Evolutionary conservation across 1,140 invertebrate genomes (phyloP), one percentile per base, ranked within the genome.

Genomic region (Drosophila gunungcola): DNA sequence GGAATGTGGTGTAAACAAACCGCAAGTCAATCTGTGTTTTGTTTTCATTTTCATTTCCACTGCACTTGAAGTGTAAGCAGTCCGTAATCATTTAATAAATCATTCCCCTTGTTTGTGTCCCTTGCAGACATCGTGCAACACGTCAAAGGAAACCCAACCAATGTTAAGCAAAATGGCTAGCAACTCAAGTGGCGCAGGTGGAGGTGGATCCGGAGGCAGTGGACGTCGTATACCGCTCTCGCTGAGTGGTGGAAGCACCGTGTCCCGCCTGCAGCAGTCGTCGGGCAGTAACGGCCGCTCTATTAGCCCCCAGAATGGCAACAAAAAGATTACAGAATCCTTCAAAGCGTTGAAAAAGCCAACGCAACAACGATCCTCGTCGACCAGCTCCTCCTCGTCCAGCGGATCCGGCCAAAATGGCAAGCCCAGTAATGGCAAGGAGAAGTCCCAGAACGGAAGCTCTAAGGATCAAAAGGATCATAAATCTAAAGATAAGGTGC

Each of bases 111-210:
- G 32, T 34, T 43, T 52, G 29, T 65, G 12, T 61, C 27, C 57
- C 39, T 78, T 88, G 11, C 64, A 88, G 72, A 88, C 67, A 73
- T 67, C 70, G 70, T 83, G 54, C 29, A 48, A 78, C 76, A 69
- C 58, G 53, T 13, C 21, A 32, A 25, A 67, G 36, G 32, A 48
- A 34, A 36, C 46, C 7, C n/a, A 46, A 68, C 46, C 25, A 73
- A 89, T 91, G 90, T 60, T 91, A 49, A 85, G 88, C 55, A 91
- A 91, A 67, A 82, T 90, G 69, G 74, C 78, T 11, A 52, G n/a
- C 90, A 91, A 57, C 73, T 62, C 12, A 88, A 77, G 55, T n/a
- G 53, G 45, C 11, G 53, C 41, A 11, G 63, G 55, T 5, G 69
- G 61, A 4, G 67, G 72, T 38, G 73, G 39, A 5, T n/a, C 65